These are phyloP conservation scores for Drymonia ruficornis DNA, from an alignment of 2,888 invertebrate genomes.

Conservation along the genomic window DNA sequence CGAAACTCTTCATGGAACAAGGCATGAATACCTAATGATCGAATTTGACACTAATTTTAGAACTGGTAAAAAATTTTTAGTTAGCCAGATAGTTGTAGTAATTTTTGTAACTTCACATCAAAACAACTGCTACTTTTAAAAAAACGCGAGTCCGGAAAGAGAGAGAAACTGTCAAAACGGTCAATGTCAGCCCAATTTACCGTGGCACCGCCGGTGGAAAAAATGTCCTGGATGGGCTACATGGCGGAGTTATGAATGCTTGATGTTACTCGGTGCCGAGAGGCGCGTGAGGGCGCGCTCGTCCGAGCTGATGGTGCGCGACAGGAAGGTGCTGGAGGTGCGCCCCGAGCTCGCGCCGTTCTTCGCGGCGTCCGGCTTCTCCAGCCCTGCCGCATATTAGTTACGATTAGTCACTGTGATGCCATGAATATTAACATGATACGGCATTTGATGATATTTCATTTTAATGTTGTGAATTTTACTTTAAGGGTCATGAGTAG, in stretches of 20 bases:
- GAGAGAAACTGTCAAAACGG: no score
- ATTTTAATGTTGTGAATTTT: neutral
- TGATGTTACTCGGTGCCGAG: constrained; percentile 60
- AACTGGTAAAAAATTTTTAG: no score
- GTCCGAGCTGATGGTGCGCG: constrained; percentile 73
- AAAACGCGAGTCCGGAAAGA: no score
- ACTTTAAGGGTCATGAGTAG: no score
- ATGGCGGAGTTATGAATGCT: constrained; percentile 42
- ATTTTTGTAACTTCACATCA: no score
- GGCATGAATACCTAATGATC: neutral
- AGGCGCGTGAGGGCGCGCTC: constrained; percentile 64
- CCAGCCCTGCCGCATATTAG: constrained; percentile 75
- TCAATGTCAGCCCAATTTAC: no score
- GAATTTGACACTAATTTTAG: neutral
- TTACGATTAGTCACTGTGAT: constrained; percentile 53
- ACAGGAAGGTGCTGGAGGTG: constrained; percentile 76
- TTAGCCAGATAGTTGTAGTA: no score
- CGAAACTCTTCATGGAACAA: neutral
- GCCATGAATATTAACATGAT: constrained; percentile 8
- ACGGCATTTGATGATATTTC: constrained; percentile 18
- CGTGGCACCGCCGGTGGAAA: no score
- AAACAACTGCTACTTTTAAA: no score
- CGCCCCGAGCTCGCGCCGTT: constrained; percentile 67
- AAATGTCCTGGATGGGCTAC: neutral
- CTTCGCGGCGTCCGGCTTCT: constrained; percentile 71